Evolutionary conservation across 1,140 invertebrate genomes (phyloP).

Genomic region (Grapholita molesta): DNA sequence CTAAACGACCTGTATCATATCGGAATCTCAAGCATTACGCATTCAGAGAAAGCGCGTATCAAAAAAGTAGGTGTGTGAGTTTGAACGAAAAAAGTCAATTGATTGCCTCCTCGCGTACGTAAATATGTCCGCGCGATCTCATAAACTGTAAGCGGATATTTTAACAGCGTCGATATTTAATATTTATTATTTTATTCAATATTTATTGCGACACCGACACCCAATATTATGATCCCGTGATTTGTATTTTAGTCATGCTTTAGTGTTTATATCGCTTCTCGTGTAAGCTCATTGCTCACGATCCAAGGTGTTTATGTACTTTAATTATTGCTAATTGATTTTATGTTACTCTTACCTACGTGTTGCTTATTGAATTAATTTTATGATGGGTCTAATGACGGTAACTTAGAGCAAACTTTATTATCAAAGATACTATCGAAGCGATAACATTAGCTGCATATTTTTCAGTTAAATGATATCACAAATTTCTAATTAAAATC

Average conservation of each 20-base stretch:
- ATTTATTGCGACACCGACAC: conserved; percentile 73
- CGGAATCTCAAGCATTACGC: neutral
- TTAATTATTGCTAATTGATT: neutral
- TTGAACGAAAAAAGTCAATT: conserved; percentile 65
- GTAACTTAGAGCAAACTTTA: too few relatives aligned
- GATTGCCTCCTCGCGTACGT: conserved; percentile 65
- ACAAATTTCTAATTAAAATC: too few relatives aligned
- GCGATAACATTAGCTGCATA: too few relatives aligned
- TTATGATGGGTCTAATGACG: neutral
- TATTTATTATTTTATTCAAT: conserved; percentile 66
- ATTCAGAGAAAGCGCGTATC: conserved; percentile 48
- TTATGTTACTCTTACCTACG: too few relatives aligned
- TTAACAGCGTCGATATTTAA: conserved; percentile 74
- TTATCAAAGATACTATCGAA: too few relatives aligned
- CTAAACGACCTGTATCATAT: neutral
- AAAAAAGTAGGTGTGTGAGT: conserved; percentile 36
- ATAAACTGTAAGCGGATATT: conserved; percentile 76
- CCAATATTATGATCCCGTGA: conserved; percentile 64
- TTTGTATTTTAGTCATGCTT: conserved; percentile 45
- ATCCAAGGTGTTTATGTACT: neutral
- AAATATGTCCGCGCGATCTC: conserved; percentile 69
- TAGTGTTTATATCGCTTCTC: conserved; percentile 2
- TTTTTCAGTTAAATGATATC: too few relatives aligned
- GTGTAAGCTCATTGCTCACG: conserved; percentile 1
- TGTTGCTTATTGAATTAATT: too few relatives aligned